Conservation (phyloP, 2,888 invertebrate genomes). For the Spodoptera picta region DNA sequence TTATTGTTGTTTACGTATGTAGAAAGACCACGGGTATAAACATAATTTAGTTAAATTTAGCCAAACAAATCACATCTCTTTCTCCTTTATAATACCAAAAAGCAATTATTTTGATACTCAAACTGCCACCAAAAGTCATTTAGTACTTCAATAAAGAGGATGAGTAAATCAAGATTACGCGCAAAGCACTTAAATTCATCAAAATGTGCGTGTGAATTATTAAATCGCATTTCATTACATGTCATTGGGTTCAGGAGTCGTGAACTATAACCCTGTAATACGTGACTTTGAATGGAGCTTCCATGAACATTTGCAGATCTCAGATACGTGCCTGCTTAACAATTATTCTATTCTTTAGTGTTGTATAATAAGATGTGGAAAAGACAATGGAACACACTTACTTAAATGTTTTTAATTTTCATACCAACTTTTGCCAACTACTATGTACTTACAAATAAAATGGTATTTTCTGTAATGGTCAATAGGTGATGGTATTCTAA, state of each 20-base stretch:
- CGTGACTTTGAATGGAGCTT: constrained; percentile 38
- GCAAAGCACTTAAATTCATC: constrained; percentile 22
- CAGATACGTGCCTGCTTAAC: neutral
- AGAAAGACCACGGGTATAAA: too few relatives aligned
- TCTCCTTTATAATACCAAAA: too few relatives aligned
- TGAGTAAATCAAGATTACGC: constrained; percentile 6
- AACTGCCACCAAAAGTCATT: neutral
- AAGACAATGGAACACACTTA: neutral
- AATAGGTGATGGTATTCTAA: too few relatives aligned
- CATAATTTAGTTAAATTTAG: too few relatives aligned
- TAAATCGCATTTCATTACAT: constrained; percentile 35
- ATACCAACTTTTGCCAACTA: too few relatives aligned
- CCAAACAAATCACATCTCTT: too few relatives aligned
- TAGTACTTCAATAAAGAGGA: constrained; percentile 6
- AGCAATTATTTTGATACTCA: neutral
- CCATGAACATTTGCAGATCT: constrained; percentile 10
- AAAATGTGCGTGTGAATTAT: constrained; percentile 15
- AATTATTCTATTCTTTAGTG: neutral
- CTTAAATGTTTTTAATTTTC: too few relatives aligned
- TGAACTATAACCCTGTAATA: constrained; percentile 28
- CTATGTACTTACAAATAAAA: too few relatives aligned
- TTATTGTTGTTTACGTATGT: too few relatives aligned
- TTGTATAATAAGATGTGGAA: neutral
- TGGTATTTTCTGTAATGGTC: too few relatives aligned
- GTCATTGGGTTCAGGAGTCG: constrained; percentile 24